Percentiles rank a stretch among this genome's conserved stretches.
These are phyloP conservation scores for Sarcophaga bullata DNA, from an alignment of 1,140 invertebrate species.

Conservation along the genomic window DNA sequence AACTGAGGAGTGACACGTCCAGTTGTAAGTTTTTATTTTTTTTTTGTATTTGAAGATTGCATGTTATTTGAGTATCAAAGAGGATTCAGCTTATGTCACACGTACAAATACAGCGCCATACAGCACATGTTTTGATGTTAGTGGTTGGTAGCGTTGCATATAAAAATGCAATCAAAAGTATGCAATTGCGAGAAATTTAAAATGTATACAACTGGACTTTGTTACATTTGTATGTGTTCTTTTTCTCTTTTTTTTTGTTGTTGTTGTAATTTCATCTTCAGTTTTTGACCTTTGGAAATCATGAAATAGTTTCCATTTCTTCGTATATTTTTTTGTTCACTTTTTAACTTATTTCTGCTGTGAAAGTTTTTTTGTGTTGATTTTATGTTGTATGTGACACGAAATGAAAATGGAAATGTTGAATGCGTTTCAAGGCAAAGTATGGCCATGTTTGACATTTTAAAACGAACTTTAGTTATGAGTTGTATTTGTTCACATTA, in stretches of 20 bases:
- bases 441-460: no score
- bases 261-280: background rate
- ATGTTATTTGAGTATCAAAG: conserved; percentile 16
- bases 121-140: no score
- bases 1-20: no score
- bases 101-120: no score
- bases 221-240: background rate
- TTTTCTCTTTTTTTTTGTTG: background rate
- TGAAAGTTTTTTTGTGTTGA: background rate
- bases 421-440: no score
- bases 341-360: background rate
- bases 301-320: background rate
- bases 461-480: no score
- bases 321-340: background rate
- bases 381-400: background rate
- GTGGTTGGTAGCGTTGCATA: background rate
- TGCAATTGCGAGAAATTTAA: background rate
- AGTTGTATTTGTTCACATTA: no score
- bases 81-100: background rate
- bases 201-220: conserved; percentile 13
- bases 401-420: no score
- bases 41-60: background rate
- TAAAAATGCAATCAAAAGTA: conserved; percentile 19
- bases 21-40: no score
- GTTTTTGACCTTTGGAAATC: background rate